phyloP scores from a whole-genome alignment of 2,113 vertebrate species.

The Nothobranchius kuhntae region DNA sequence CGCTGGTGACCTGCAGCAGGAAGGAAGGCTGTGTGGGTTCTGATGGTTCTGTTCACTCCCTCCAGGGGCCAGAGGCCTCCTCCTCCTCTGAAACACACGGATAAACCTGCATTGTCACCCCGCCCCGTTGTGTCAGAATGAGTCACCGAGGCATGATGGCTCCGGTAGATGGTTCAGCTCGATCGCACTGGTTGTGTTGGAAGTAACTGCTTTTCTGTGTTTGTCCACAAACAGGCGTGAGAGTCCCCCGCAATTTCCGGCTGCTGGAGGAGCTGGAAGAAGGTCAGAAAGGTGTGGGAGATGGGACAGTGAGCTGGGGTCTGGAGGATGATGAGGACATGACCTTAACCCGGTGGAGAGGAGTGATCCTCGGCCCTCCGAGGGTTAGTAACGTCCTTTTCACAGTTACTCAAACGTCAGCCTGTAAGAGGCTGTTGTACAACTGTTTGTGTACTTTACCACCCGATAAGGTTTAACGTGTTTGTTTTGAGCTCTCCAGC shows the following conservation, averaged over 20 bases:
- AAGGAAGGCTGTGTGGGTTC: background rate
- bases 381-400: slow-evolving; percentile 81
- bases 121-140: background rate
- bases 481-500: background rate
- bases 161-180: background rate
- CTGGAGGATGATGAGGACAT: slow-evolving; percentile 98
- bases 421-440: background rate
- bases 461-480: no score
- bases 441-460: background rate
- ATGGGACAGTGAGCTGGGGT: slow-evolving; percentile 97
- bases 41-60: no score
- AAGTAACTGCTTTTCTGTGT: slow-evolving; percentile 13
- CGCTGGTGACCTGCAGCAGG: slow-evolving; percentile 21
- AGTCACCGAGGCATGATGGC: slow-evolving; percentile 8
- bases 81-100: background rate
- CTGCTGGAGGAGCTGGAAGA: slow-evolving; percentile 97
- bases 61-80: no score
- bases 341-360: slow-evolving; percentile 90
- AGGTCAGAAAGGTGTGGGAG: slow-evolving; percentile 95
- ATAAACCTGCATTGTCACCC: background rate
- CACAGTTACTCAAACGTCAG: background rate
- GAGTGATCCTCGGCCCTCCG: slow-evolving; percentile 94
- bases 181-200: background rate
- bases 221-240: slow-evolving; percentile 82
- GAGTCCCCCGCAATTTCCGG: slow-evolving; percentile 98